A percentile compares a stretch with the other conserved stretches of the same genome.
Conservation (phyloP, 35 echinoderm and acorn worm genomes). For the Eucidaris tribuloides region DNA sequence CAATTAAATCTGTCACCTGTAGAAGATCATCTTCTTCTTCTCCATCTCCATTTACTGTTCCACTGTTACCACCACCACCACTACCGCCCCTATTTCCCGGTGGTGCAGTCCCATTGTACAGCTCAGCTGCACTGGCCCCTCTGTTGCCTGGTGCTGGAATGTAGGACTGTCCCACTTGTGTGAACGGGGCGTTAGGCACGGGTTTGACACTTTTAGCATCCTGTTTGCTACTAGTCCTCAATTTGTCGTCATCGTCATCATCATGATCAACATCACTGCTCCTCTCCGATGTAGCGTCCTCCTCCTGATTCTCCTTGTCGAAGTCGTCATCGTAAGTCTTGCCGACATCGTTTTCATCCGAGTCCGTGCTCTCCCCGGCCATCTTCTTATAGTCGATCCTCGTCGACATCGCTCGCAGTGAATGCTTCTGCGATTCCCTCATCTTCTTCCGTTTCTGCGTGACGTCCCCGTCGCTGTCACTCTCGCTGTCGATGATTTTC, state of each 20-base stretch:
- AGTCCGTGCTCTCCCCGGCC: slow-evolving; percentile 54
- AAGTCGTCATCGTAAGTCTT: slow-evolving; percentile 20
- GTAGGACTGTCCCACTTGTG: slow-evolving; percentile 6
- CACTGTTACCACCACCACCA: not conserved
- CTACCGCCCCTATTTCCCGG: not conserved
- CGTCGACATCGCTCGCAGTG: slow-evolving; percentile 4
- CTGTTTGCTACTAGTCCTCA: slow-evolving; percentile 1
- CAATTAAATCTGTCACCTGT: slow-evolving; percentile 70
- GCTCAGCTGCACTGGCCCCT: not conserved
- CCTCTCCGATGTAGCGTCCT: not conserved
- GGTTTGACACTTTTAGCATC: not conserved
- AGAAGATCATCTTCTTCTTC: slow-evolving; percentile 69
- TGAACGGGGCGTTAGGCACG: not conserved
- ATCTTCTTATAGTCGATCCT: slow-evolving; percentile 71
- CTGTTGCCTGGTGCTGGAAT: slow-evolving; percentile 15
- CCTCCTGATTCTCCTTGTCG: slow-evolving; percentile 13
- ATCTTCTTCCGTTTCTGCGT: slow-evolving; percentile 20
- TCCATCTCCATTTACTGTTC: slow-evolving; percentile 25
- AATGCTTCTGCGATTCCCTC: not conserved
- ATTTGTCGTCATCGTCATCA: slow-evolving; percentile 5
- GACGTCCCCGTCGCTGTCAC: not conserved
- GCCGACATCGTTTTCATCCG: not conserved
- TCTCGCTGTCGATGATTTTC: not conserved
- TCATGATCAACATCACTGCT: not conserved
- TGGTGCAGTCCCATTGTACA: not conserved